These are phyloP conservation scores for Falco novaeseelandiae DNA, from an alignment of 2,797 vertebrate species.

Conservation along the genomic window DNA sequence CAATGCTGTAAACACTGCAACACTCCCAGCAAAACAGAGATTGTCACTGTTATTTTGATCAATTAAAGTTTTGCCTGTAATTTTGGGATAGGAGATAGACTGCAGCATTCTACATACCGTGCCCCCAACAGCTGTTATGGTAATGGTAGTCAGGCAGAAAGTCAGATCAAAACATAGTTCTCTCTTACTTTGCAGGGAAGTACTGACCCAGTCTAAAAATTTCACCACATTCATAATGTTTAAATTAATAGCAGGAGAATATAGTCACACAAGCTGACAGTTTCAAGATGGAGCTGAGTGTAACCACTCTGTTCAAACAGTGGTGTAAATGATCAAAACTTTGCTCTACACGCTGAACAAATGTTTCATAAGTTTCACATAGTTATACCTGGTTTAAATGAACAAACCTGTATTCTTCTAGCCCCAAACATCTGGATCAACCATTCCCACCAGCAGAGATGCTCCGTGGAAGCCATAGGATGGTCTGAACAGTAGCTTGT, in stretches of 20 bases:
- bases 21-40: neutral
- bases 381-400: neutral
- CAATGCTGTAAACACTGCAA: neutral
- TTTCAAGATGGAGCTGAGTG: neutral
- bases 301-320: neutral
- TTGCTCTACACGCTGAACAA: neutral
- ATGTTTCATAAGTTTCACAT: neutral
- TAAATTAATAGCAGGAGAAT: neutral
- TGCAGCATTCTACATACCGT: neutral
- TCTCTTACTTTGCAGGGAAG: neutral
- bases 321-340: fast-evolving
- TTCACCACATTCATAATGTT: neutral
- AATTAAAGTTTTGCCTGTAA: neutral
- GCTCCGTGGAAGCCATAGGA: neutral
- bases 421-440: neutral
- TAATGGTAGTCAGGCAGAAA: neutral
- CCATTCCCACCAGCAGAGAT: neutral
- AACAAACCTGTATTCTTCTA: neutral
- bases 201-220: neutral
- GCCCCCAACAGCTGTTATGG: neutral
- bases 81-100: neutral
- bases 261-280: neutral
- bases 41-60: neutral
- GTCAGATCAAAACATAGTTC: neutral
- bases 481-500: neutral